Base-by-base conservation (phyloP, 2,113 vertebrate genomes). In the Oryctolagus cuniculus region DNA sequence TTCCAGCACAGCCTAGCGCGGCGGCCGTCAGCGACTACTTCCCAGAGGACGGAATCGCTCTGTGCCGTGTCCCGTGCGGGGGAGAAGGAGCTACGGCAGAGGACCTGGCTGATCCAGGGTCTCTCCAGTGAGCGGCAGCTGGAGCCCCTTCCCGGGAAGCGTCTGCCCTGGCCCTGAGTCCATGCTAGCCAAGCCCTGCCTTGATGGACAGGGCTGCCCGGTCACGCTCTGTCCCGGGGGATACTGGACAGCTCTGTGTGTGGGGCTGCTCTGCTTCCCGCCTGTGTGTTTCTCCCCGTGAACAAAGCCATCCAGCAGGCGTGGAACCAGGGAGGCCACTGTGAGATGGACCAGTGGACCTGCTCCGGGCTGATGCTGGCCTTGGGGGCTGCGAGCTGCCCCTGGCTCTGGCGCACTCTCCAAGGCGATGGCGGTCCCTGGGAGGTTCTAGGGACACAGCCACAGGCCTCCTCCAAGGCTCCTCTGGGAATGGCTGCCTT, bases 121-220 rank as follows among this genome's bases (percentile, higher is more conserved):
- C 70, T 16, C 31, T 75, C 10, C 34, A 44, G 27, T 22, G 51
- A 55, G 21, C 11, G 49, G 24, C 55, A 77, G 15, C 10, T 5
- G 31, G 3, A 17, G 4, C 58, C 36, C 27, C 44, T 44, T 36
- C 75, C 19, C 22, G 6, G 38, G 31, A 53, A 17, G 24, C 51
- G 69, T 55, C 67, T 80, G 44, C 64, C 53, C 53, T 79, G 10
- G 25, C 31, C 61, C n/a, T 63, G 34, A 31, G 25, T 63, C 53
- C 34, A 3, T 0, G 25, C 19, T 82, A 3, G 6, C 51, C 24
- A 63, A 11, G 55, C 11, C 12, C n/a, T 0, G 0, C 19, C 69
- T 78, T 78, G 63, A 25, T 24, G 21, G 7, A 22, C 10, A 38
- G 0, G 21, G 19, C 53, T 27, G 74, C 22, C 51, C 12, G 27